Evolutionary conservation across 2,113 vertebrate genomes (phyloP).

Genomic region (Aspidoscelis tigris): DNA sequence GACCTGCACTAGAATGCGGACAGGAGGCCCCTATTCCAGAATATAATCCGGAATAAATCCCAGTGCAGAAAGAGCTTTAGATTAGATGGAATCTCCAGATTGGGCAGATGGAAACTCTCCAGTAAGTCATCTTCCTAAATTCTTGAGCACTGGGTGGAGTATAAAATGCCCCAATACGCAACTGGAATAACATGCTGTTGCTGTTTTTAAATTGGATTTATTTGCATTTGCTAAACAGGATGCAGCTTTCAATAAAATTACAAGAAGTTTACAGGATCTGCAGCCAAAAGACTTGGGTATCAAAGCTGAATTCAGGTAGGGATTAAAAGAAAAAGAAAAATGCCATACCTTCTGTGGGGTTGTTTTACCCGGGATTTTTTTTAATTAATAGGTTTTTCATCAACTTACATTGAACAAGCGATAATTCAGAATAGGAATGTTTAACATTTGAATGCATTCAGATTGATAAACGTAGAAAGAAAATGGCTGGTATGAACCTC

Average conservation of each 20-base stretch:
- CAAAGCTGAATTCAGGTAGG: constrained; percentile 92
- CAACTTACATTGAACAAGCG: no score
- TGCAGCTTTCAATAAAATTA: constrained; percentile 95
- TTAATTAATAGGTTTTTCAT: no score
- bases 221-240: constrained; percentile 80
- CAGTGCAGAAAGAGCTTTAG: neutral
- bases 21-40: no score
- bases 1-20: no score
- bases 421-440: no score
- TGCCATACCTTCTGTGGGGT: neutral
- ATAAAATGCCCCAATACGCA: neutral
- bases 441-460: no score
- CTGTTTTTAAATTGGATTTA: neutral
- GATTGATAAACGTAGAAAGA: no score
- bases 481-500: no score
- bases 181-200: neutral
- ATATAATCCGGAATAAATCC: no score
- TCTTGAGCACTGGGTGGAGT: neutral
- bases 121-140: neutral
- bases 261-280: constrained; percentile 92
- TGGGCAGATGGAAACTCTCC: neutral
- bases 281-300: constrained; percentile 95
- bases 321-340: neutral
- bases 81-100: neutral
- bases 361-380: neutral